Evolutionary conservation across 1,140 invertebrate genomes (phyloP).

Genomic region (Globodera ellingtonae): DNA sequence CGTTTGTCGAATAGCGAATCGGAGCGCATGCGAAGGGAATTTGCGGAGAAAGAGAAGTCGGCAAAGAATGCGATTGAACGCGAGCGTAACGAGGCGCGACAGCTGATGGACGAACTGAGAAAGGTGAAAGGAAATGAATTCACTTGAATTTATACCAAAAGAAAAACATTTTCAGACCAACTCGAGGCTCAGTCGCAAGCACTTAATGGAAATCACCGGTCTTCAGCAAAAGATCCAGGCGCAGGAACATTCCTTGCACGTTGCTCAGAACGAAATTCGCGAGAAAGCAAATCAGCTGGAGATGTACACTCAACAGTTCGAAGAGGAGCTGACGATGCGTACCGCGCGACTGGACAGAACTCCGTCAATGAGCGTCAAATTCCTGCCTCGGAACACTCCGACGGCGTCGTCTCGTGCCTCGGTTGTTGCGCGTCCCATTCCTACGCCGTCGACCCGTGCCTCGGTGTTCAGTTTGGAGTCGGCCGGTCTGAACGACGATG

Average conservation of each 20-base stretch:
- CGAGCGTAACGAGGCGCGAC: neutral
- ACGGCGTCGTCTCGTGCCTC: neutral
- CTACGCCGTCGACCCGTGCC: neutral
- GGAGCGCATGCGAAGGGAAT: neutral
- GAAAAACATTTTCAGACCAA: neutral
- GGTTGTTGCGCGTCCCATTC: too few relatives aligned
- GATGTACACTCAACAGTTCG: neutral
- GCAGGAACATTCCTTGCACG: neutral
- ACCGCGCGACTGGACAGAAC: neutral
- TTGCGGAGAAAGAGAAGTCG: neutral
- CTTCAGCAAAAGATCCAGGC: neutral
- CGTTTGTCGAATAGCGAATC: neutral
- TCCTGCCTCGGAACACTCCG: neutral
- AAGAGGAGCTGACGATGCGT: neutral
- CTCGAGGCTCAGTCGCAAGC: neutral
- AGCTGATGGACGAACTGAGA: neutral
- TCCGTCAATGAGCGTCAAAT: neutral
- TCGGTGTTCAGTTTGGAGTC: neutral
- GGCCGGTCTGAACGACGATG: neutral
- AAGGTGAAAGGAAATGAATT: too few relatives aligned
- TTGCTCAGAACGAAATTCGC: neutral
- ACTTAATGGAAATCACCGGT: neutral
- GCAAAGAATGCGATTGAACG: neutral
- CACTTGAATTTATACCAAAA: too few relatives aligned
- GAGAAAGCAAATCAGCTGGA: neutral